These are phyloP conservation scores for Caracal caracal DNA, from an alignment of 2,113 vertebrate species.

Conservation along the genomic window DNA sequence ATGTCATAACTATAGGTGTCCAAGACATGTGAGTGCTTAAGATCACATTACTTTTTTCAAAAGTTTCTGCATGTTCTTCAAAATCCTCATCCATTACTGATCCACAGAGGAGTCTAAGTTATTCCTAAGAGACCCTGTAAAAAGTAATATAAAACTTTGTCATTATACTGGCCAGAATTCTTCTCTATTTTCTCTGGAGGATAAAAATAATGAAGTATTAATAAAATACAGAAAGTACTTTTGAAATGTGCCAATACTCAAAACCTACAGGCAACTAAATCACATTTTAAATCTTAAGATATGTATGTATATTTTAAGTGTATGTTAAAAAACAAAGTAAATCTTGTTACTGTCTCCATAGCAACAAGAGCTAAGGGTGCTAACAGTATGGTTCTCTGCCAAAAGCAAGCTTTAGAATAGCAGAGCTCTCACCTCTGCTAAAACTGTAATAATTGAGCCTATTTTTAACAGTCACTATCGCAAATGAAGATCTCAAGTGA, in stretches of 20 bases:
- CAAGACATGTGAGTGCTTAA: slow-evolving; percentile 26
- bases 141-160: slow-evolving; percentile 15
- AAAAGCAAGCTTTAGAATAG: slow-evolving; percentile 43
- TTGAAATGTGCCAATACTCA: slow-evolving; percentile 30
- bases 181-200: slow-evolving; percentile 34
- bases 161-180: slow-evolving; percentile 41
- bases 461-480: slow-evolving; percentile 38
- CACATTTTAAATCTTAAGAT: slow-evolving; percentile 15
- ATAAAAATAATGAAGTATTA: slow-evolving; percentile 39
- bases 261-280: slow-evolving; percentile 60
- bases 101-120: slow-evolving; percentile 38
- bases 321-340: slow-evolving; percentile 25
- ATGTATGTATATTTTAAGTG: not conserved
- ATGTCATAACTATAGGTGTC: not conserved
- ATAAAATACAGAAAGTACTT: slow-evolving; percentile 18
- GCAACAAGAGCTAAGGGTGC: slow-evolving; percentile 30
- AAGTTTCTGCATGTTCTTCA: slow-evolving; percentile 49
- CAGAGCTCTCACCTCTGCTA: slow-evolving; percentile 32
- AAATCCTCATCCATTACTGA: slow-evolving; percentile 58
- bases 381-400: not conserved
- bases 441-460: not conserved
- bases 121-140: slow-evolving; percentile 45
- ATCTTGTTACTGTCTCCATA: not conserved
- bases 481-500: slow-evolving; percentile 36
- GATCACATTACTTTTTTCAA: slow-evolving; percentile 31